These are phyloP conservation scores for Passer montanus DNA, from an alignment of 2,113 vertebrate species.

Conservation along the genomic window DNA sequence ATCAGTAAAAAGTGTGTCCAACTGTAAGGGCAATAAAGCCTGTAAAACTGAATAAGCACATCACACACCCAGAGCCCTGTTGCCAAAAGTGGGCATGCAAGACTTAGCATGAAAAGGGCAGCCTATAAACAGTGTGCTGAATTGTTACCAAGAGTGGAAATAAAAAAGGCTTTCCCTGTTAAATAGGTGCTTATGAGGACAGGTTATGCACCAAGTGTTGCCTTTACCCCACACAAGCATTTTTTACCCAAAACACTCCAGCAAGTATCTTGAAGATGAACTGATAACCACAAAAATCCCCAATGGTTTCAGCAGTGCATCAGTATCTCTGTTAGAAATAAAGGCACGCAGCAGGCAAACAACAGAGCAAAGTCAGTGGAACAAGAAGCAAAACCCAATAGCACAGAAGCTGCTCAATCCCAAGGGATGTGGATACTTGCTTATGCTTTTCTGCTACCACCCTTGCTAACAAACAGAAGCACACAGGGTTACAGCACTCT, in stretches of 20 bases:
- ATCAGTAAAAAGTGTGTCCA: background rate
- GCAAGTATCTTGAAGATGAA: background rate
- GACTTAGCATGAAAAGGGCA: background rate
- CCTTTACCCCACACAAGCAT: background rate
- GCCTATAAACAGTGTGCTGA: background rate
- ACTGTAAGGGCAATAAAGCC: background rate
- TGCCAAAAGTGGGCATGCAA: background rate
- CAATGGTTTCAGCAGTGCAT: background rate
- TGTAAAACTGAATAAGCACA: background rate
- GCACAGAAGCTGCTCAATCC: background rate
- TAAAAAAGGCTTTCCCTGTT: background rate
- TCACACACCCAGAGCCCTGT: background rate
- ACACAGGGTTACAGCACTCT: constrained; percentile 38
- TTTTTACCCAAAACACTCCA: background rate
- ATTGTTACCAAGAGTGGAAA: background rate
- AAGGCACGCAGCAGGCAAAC: background rate
- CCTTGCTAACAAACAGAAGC: background rate
- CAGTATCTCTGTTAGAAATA: background rate
- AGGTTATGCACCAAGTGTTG: background rate
- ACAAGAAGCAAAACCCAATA: background rate
- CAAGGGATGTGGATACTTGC: background rate
- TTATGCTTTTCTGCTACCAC: background rate
- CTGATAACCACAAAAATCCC: background rate
- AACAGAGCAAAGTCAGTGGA: background rate
- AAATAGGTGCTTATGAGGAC: background rate